These are phyloP conservation scores for Gallinago solitaria DNA, from an alignment of 2,797 vertebrate genomes.

Conservation along the genomic window DNA sequence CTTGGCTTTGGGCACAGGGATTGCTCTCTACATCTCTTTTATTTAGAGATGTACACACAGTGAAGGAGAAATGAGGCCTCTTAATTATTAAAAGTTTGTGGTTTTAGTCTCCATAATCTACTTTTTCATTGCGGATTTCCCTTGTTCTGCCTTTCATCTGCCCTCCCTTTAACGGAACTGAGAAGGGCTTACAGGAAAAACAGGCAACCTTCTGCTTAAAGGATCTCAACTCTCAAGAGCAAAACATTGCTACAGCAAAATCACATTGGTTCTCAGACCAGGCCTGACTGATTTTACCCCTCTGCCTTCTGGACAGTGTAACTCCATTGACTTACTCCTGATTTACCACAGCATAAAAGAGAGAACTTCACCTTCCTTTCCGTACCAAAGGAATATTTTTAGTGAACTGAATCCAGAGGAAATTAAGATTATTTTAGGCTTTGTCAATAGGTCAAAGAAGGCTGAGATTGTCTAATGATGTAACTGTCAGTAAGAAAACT, in stretches of 20 bases:
- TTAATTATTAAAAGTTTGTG: neutral
- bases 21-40: neutral
- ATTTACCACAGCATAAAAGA: neutral
- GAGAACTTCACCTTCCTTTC: neutral
- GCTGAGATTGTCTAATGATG: neutral
- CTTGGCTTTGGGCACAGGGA: neutral
- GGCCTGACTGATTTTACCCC: neutral
- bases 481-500: neutral
- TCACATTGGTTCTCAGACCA: neutral
- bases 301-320: neutral
- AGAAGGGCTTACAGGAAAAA: neutral
- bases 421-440: neutral
- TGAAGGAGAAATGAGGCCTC: neutral
- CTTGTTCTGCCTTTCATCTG: neutral
- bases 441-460: neutral
- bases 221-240: neutral
- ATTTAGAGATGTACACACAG: neutral
- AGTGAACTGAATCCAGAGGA: neutral
- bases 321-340: neutral
- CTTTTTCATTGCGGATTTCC: neutral
- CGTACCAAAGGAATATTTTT: neutral
- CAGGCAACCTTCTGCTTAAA: neutral
- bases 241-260: neutral
- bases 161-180: neutral
- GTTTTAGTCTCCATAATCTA: neutral